Evolutionary conservation across 2,797 vertebrate genomes (phyloP), one percentile per base, ranked within the genome.

Genomic region (Garrulus glandarius): DNA sequence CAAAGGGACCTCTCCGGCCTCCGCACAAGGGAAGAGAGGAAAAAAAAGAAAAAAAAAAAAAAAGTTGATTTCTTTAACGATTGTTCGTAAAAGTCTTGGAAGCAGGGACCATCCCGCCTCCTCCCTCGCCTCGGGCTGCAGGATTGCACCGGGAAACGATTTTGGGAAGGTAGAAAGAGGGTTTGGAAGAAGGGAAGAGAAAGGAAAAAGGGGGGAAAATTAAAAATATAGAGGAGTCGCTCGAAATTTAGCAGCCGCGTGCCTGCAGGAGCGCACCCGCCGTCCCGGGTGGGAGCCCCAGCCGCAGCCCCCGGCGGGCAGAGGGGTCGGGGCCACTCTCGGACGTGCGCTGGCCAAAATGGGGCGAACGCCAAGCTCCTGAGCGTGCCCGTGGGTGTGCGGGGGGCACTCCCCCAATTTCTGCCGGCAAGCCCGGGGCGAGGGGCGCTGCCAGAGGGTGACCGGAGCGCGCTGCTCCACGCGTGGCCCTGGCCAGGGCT

Each of bases 41-140:
- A 39, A 39, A 15, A 26, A 46, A 37, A 14, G 8, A 3, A 2
- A 9, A 15, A 19, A 36, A 21, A 46, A 46, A 47, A 26, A 39
- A 6, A n/a, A 1, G 60, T 67, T 86, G 55, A 53, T 69, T 91
- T 92, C 83, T 94, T 79, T 74, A 90, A 89, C 52, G 85, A 88
- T 86, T 95, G 91, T 95, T 95, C 26, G 37, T 59, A 77, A 87
- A 96, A 83, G 37, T 70, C 71, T 96, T 96, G 90, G 92, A 93
- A 90, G 49, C 77, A 10, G 34, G 60, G 91, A 61, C 77, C 49
- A 84, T 92, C 59, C 56, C 17, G 21, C 77, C 89, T 78, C 87
- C 92, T 72, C 75, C 67, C 46, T 75, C 37, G 20, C 89, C 61
- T 43, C 50, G 29, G 84, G 76, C 84, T 67, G 53, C 52, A 16